Evolutionary conservation across 2,888 invertebrate genomes (phyloP), one percentile per base, ranked within the genome.

Genomic region (Phytoseiulus persimilis): DNA sequence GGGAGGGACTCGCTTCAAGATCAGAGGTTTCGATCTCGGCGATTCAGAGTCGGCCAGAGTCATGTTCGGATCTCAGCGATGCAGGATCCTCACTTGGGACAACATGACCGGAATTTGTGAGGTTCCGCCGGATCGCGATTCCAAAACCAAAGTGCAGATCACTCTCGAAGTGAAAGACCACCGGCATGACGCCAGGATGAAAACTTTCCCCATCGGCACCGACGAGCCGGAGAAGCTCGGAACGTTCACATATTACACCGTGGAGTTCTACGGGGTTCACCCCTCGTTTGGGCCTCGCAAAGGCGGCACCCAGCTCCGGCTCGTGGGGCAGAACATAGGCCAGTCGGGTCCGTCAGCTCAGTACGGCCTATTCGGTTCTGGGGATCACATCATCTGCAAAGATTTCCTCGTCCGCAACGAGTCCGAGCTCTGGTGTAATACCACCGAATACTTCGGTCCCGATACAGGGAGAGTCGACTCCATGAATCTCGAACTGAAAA

Each of bases 281-380:
- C 92, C 92, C 2, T 90, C 89, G 0, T 91, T 90, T 89, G 93
- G 93, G 3, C 93, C 93, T 0, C 90, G 91, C n/a, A 92, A 92
- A 39, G 93, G 93, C 5, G 93, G 93, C 18, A 93, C 93, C 31
- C 91, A 91, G n/a, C 89, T 93, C 23, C 92, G 92, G 0, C 90
- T 93, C 28, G 90, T 39, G 28, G 93, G 93, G 28, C 89, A 91
- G 9, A 92, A 92, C 90, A 91, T 93, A 65, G 90, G 87, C 0
- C 45, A 33, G 28, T 65, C 65, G 23, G 65, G 65, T 65, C 65
- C 14, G 1, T 65, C 18, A 65, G 65, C 65, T 65, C 65, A 65
- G 28, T 65, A 65, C 18, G 65, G 65, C 18, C 65, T 65, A 14
- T 18, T 65, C 9, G 65, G 65, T 3, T 65, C 65, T 23, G 65